A percentile compares a stretch with the other conserved stretches of the same genome.
Evolutionary conservation across 2,113 vertebrate species (phyloP).

Genomic region (Vireo altiloquus): DNA sequence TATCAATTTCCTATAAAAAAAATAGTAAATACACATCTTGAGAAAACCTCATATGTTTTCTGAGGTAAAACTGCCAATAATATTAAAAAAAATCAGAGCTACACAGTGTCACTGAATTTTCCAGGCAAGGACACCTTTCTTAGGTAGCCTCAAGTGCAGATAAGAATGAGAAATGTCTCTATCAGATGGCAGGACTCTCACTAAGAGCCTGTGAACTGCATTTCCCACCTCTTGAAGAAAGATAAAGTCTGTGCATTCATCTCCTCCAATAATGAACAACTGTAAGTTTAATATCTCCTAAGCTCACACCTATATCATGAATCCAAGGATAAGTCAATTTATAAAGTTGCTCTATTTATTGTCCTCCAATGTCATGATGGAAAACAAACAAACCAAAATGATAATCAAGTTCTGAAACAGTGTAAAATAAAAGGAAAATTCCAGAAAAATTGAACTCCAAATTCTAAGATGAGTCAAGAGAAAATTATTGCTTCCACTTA

Average conservation of each 20-base stretch:
- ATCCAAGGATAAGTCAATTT: background rate
- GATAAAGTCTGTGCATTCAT: background rate
- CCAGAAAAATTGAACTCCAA: background rate
- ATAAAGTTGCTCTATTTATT: background rate
- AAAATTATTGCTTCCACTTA: background rate
- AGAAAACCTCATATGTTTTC: background rate
- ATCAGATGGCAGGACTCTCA: background rate
- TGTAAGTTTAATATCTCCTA: background rate
- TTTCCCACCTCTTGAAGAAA: background rate
- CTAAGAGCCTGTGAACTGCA: background rate
- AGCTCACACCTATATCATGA: fast-evolving
- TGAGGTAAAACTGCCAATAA: background rate
- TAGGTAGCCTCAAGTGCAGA: background rate
- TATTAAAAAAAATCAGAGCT: background rate
- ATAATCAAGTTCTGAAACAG: background rate
- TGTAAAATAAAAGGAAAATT: background rate
- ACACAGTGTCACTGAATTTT: background rate
- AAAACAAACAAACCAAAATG: background rate
- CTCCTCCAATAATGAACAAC: background rate
- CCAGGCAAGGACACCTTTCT: background rate
- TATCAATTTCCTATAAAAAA: background rate
- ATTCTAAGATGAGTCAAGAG: background rate
- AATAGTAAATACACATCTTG: background rate
- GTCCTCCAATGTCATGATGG: background rate
- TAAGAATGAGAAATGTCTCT: background rate